Percentiles rank a stretch among this genome's conserved stretches.
Conservation (phyloP, 2,797 vertebrate genomes). For the Lithobates sylvaticus region DNA sequence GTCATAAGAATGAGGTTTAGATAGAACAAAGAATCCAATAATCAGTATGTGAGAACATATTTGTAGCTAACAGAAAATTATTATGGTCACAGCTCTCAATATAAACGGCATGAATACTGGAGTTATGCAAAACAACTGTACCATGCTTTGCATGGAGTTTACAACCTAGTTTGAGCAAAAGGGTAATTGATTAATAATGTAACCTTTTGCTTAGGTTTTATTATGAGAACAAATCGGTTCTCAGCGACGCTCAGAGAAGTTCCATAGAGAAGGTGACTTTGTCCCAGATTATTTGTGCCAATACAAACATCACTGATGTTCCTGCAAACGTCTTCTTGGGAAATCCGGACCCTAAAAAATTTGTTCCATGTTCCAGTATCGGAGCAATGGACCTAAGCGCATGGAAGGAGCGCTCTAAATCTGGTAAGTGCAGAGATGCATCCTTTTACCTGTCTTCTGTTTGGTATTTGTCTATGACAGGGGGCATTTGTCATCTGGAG, state of each 20-base stretch:
- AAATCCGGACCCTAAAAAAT: slow-evolving; percentile 61
- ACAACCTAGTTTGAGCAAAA: too few species aligned
- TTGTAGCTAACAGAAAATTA: too few species aligned
- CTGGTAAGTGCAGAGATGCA: background rate
- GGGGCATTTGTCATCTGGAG: too few species aligned
- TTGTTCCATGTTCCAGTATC: slow-evolving; percentile 71
- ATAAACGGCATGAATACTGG: too few species aligned
- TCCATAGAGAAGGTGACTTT: slow-evolving; percentile 73
- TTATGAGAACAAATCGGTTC: slow-evolving; percentile 83
- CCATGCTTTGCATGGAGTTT: too few species aligned
- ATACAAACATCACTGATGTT: slow-evolving; percentile 80
- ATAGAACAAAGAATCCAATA: too few species aligned
- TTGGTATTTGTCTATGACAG: too few species aligned
- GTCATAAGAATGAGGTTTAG: too few species aligned
- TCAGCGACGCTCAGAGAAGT: slow-evolving; percentile 74
- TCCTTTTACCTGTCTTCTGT: too few species aligned
- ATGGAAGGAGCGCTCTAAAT: slow-evolving; percentile 69
- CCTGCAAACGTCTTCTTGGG: slow-evolving; percentile 75
- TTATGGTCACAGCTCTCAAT: too few species aligned
- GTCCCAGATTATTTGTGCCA: slow-evolving; percentile 85
- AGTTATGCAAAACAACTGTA: too few species aligned
- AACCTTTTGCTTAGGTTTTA: slow-evolving; percentile 81
- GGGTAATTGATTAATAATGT: background rate
- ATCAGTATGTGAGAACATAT: too few species aligned
- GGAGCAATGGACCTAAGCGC: slow-evolving; percentile 72